Evolutionary conservation across 2,113 vertebrate genomes (phyloP).

Genomic region (Triplophysa siluroides): DNA sequence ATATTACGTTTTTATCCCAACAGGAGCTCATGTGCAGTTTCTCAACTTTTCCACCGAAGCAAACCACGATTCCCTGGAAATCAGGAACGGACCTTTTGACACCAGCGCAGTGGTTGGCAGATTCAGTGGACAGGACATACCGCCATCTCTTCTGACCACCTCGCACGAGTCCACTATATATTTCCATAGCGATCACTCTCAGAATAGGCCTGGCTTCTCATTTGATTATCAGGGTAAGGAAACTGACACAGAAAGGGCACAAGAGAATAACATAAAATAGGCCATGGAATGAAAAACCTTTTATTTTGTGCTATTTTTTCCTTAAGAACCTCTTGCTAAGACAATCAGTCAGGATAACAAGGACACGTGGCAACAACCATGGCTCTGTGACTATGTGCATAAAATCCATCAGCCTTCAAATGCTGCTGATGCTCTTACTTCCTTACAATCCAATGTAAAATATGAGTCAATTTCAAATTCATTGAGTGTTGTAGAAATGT

Average conservation of each 20-base stretch:
- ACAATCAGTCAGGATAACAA: conserved; percentile 47
- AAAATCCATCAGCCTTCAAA: conserved; percentile 56
- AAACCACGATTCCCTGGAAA: conserved; percentile 95
- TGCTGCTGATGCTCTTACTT: conserved; percentile 40
- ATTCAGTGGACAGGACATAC: conserved; percentile 87
- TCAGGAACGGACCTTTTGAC: conserved; percentile 92
- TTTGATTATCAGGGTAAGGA: conserved; percentile 93
- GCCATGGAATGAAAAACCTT: too few relatives aligned
- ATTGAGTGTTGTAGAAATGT: conserved; percentile 34
- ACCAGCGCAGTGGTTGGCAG: conserved; percentile 90
- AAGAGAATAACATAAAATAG: background rate
- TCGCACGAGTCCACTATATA: conserved; percentile 92
- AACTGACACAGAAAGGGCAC: background rate
- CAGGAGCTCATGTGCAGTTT: conserved; percentile 95
- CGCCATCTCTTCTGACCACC: conserved; percentile 86
- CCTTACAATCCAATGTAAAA: background rate
- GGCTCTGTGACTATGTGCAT: conserved; percentile 50
- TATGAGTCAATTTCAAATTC: conserved; percentile 15
- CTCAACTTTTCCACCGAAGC: conserved; percentile 97
- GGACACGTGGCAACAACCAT: conserved; percentile 38
- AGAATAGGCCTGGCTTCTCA: conserved; percentile 96
- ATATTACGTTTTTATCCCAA: conserved; percentile 8
- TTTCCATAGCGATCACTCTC: conserved; percentile 97
- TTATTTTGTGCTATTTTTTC: background rate
- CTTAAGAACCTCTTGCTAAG: conserved; percentile 33